These are phyloP conservation scores for Apostichopus californicus DNA, from an alignment of 35 echinoderm and acorn worm species.

Conservation along the genomic window DNA sequence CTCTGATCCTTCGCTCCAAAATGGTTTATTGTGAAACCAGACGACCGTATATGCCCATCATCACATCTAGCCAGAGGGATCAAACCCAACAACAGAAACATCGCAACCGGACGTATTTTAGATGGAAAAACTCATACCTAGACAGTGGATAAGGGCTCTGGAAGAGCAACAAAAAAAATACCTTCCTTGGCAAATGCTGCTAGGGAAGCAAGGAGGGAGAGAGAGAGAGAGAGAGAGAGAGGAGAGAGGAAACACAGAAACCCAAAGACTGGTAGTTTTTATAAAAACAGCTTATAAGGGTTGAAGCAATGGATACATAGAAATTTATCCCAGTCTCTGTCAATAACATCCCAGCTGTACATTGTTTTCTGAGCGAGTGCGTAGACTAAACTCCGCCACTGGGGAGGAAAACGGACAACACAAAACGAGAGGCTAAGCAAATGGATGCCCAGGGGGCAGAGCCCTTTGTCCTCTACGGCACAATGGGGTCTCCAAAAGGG, in stretches of 20 bases:
- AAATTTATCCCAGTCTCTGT: slow-evolving; percentile 3
- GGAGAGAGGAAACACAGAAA: neutral
- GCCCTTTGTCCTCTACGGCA: neutral
- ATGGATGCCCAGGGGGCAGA: slow-evolving; percentile 26
- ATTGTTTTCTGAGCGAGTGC: slow-evolving; percentile 33
- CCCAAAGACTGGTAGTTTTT: neutral
- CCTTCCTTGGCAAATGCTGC: no score
- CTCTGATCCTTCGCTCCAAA: neutral
- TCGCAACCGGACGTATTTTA: no score
- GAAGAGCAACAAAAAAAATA: no score
- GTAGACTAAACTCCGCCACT: neutral
- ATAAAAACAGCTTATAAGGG: slow-evolving; percentile 34
- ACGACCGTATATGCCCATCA: neutral
- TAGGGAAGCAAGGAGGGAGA: neutral
- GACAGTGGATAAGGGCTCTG: no score
- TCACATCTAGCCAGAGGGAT: neutral
- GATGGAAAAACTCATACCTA: no score
- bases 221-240: neutral
- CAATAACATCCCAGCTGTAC: slow-evolving; percentile 42
- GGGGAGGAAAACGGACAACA: slow-evolving; percentile 9
- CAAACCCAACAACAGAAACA: no score
- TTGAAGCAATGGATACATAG: neutral
- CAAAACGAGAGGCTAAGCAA: neutral
- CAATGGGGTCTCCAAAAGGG: neutral
- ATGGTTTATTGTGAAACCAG: neutral